Base-by-base conservation (phyloP, 2,113 vertebrate genomes). In the Trematocara marginatum region DNA sequence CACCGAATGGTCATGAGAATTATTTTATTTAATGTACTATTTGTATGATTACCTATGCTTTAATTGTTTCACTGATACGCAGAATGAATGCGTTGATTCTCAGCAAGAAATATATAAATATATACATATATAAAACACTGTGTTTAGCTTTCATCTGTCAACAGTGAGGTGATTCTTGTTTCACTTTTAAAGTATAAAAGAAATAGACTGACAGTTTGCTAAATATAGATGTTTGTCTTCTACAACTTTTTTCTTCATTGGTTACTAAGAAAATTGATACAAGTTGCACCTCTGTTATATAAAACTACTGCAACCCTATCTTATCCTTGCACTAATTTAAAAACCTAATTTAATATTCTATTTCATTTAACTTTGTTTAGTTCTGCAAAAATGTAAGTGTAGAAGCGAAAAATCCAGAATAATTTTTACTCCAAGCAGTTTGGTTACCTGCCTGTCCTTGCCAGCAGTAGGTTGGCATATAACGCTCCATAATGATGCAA, bases 391-490 rank as follows among this genome's bases (percentile, higher is more conserved):
- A 71, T 6, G 5, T 42, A 1, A 71, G 7, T 10, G 8, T 16
- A 6, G 12, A 23, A 45, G 13, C 3, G 1, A 26, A 45, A 66
- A 45, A 45, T 71, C 20, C 40, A 29, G 42, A 49, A 74, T 49
- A 0, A 4, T 31, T 74, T 74, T 74, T 29, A 10, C 1, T 45
- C 13, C 15, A 1, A 47, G 69, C 42, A 0, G 9, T 49, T 74
- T 47, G 4, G 23, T 47, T 0, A 49, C 13, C 6, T 7, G n/a
- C 38, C 64, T 40, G n/a, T 42, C 38, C 0, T 1, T 9, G n/a
- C 11, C n/a, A 42, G 64, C 64, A 42, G 12, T 23, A 69, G 64
- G 11, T 42, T 42, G n/a, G 3, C 38, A 15, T 15, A 9, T 15
- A 3, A 13, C 0, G 2, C 64, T 69, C 35, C 35, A 69, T 69